Evolutionary conservation across 64 coral and sea anemone genomes (phyloP).

Genomic region (Acropora tenuis): DNA sequence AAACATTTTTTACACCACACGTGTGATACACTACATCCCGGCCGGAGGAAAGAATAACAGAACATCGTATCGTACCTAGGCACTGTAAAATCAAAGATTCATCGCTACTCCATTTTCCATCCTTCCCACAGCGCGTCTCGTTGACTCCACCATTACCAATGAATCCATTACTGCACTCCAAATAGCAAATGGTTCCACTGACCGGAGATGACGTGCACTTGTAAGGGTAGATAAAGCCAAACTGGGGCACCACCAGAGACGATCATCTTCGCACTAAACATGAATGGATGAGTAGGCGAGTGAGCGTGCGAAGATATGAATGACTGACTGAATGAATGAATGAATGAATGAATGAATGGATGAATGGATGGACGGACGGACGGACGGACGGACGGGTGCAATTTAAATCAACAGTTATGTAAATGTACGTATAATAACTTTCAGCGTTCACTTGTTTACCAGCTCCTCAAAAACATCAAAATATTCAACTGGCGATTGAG

Average conservation of each 20-base stretch:
- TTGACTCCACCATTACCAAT: slow-evolving; percentile 11
- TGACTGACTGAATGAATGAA: not conserved
- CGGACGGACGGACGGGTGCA: not conserved
- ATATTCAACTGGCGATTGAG: not conserved
- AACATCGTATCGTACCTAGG: slow-evolving; percentile 13
- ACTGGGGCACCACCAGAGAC: slow-evolving; percentile 36
- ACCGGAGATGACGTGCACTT: slow-evolving; percentile 57
- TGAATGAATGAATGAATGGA: not conserved
- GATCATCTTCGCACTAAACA: slow-evolving; percentile 49
- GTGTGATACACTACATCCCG: not conserved
- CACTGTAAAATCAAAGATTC: slow-evolving; percentile 47
- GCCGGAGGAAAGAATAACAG: not conserved
- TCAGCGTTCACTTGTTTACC: not conserved
- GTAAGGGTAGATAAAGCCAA: slow-evolving; percentile 73
- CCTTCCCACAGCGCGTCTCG: slow-evolving; percentile 38
- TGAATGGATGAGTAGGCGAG: not conserved
- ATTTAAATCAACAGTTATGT: slow-evolving; percentile 49
- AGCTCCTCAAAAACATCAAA: slow-evolving; percentile 25
- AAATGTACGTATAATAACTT: not conserved
- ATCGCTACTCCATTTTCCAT: slow-evolving; percentile 53
- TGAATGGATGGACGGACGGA: too few species aligned
- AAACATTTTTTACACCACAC: not conserved
- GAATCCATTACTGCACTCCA: slow-evolving; percentile 68
- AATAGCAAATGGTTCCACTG: slow-evolving; percentile 57
- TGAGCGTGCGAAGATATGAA: not conserved